phyloP scores from a whole-genome alignment of 35 echinoderm and acorn worm genomes.

The Apostichopus japonicus region DNA sequence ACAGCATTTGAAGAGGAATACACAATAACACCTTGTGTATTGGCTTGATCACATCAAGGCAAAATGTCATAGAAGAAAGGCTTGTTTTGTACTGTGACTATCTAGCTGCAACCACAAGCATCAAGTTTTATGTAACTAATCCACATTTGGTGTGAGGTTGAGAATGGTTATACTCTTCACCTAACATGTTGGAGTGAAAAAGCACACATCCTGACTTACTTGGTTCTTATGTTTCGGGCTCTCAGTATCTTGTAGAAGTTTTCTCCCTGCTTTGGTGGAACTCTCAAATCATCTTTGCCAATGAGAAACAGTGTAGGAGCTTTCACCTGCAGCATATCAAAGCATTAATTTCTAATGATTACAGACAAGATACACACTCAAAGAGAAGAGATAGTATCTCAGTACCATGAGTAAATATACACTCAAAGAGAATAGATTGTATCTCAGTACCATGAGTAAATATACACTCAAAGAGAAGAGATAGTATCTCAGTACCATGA shows the following conservation, averaged over 20 bases:
- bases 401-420: neutral
- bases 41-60: too few species aligned
- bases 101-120: too few species aligned
- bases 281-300: conserved; percentile 71
- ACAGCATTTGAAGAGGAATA: too few species aligned
- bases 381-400: neutral
- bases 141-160: too few species aligned
- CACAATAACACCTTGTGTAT: too few species aligned
- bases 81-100: too few species aligned
- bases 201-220: conserved; percentile 43
- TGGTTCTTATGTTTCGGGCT: conserved; percentile 72
- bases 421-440: neutral
- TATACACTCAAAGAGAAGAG: neutral
- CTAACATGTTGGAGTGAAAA: too few species aligned
- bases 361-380: too few species aligned
- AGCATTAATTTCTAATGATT: neutral
- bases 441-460: neutral
- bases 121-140: too few species aligned
- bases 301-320: conserved; percentile 84
- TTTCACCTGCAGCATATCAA: conserved; percentile 67
- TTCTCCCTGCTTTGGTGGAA: conserved; percentile 80
- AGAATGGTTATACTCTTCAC: too few species aligned
- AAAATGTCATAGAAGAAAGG: too few species aligned
- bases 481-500: neutral
- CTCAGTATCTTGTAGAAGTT: conserved; percentile 72